phyloP scores from a whole-genome alignment of 2,113 vertebrate genomes.

The Zosterops hypoxanthus region DNA sequence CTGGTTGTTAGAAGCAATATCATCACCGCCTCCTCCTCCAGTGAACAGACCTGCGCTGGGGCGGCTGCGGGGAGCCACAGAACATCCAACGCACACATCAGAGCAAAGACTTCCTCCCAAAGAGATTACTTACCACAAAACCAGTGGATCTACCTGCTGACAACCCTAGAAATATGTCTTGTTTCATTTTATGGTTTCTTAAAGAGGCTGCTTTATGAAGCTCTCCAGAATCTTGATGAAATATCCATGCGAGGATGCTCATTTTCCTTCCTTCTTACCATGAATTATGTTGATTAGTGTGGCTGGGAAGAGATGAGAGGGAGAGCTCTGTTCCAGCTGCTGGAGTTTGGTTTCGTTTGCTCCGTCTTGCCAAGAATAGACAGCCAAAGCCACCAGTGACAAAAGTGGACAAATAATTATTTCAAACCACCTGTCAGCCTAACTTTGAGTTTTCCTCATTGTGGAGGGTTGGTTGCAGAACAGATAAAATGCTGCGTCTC shows the following conservation, averaged over 20 bases:
- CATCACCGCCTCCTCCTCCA: constrained; percentile 67
- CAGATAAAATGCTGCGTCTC: neutral
- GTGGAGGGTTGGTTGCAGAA: neutral
- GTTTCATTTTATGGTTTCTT: constrained; percentile 79
- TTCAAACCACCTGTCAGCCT: neutral
- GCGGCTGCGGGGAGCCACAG: constrained; percentile 64
- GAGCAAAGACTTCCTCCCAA: constrained; percentile 78
- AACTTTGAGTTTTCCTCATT: neutral
- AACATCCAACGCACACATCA: constrained; percentile 77
- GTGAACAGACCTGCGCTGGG: constrained; percentile 61
- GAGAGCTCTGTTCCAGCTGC: neutral
- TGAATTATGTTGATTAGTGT: constrained; percentile 54
- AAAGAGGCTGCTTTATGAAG: constrained; percentile 62
- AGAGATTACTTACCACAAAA: constrained; percentile 82
- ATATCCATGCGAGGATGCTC: constrained; percentile 15
- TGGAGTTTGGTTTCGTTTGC: neutral
- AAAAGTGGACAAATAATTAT: neutral
- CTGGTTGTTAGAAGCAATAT: constrained; percentile 82
- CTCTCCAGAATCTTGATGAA: constrained; percentile 67
- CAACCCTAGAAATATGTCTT: constrained; percentile 79
- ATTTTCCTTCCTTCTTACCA: constrained; percentile 9
- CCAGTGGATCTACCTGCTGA: constrained; percentile 80
- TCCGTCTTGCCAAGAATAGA: neutral
- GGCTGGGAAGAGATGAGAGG: constrained; percentile 10
- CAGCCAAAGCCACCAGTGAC: neutral